Evolutionary conservation across 2,797 vertebrate species (phyloP), one percentile per base, ranked within the genome.

Genomic region (Sebastes dallii): DNA sequence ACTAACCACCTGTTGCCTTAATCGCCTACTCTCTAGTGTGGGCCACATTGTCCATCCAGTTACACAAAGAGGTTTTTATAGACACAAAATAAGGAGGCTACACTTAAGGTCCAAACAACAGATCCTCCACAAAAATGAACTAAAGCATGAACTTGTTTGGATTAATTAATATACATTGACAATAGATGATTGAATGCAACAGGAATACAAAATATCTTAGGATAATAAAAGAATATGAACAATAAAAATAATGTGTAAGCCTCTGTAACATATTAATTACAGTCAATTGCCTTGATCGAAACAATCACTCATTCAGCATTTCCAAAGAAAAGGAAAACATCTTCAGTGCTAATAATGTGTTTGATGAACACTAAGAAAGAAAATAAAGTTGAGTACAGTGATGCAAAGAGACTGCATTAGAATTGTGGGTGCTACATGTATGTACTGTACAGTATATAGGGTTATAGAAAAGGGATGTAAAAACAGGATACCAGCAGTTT

Each of bases 271-370:
- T 72, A 16, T 34, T 36, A 22, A 24, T 50, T n/a, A 8, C 20
- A 4, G 14, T 24, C 18, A n/a, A 12, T 50, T 59, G 13, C 7
- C 20, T 52, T 58, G 12, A 71, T 66, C 61, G 50, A 55, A 72
- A 9, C 29, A 46, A 2, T 30, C 70, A 65, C 54, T 81, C 60
- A 74, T 64, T 59, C 7, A n/a, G 10, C 20, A 36, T 58, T 54
- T 68, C n/a, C 59, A 64, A 62, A 52, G 61, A 60, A 72, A 78
- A 75, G 36, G 24, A 52, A 70, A 62, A 52, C 54, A 78, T 71
- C 29, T 75, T 79, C 27, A 73, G 50, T 78, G 68, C 62, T 66
- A 81, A 74, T 39, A 81, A 75, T 39, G 60, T 80, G 65, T 81
- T 77, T 78, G 66, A 75, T 66, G 32, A 66, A 18, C 56, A 81